A percentile compares a stretch with the other conserved stretches of the same genome.
Conservation (phyloP, 2,888 invertebrate genomes). For the Pyrochroa serraticornis region DNA sequence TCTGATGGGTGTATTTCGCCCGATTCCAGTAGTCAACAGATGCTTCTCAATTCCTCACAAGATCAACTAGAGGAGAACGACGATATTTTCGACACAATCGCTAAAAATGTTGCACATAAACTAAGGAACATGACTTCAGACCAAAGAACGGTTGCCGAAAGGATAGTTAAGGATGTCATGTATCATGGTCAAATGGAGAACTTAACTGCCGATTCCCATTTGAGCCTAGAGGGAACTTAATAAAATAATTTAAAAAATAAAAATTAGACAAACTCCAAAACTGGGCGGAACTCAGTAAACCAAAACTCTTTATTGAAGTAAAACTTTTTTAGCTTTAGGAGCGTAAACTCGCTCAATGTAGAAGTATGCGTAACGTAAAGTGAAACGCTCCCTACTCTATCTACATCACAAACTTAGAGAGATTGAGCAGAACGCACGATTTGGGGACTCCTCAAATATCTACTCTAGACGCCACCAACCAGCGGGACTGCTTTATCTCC, state of each 20-base stretch:
- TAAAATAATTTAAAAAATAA: not conserved
- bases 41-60: not conserved
- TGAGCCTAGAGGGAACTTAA: slow-evolving; percentile 22
- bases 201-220: slow-evolving; percentile 31
- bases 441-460: too few relatives aligned
- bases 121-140: slow-evolving; percentile 39
- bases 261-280: slow-evolving; percentile 3
- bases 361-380: too few relatives aligned
- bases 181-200: slow-evolving; percentile 45
- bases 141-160: slow-evolving; percentile 38
- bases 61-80: slow-evolving; percentile 16
- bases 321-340: too few relatives aligned
- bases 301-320: too few relatives aligned
- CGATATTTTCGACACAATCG: slow-evolving; percentile 40
- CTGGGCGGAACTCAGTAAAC: slow-evolving; percentile 55
- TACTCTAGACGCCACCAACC: too few relatives aligned
- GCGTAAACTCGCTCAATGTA: too few relatives aligned
- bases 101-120: slow-evolving; percentile 38
- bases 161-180: slow-evolving; percentile 38
- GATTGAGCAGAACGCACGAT: too few relatives aligned
- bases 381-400: too few relatives aligned
- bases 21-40: too few relatives aligned
- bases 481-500: too few relatives aligned
- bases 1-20: not conserved
- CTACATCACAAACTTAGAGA: too few relatives aligned